Evolutionary conservation across 2,888 invertebrate genomes (phyloP), one percentile per base, ranked within the genome.

Genomic region (Rhimphoctona megacephalus): DNA sequence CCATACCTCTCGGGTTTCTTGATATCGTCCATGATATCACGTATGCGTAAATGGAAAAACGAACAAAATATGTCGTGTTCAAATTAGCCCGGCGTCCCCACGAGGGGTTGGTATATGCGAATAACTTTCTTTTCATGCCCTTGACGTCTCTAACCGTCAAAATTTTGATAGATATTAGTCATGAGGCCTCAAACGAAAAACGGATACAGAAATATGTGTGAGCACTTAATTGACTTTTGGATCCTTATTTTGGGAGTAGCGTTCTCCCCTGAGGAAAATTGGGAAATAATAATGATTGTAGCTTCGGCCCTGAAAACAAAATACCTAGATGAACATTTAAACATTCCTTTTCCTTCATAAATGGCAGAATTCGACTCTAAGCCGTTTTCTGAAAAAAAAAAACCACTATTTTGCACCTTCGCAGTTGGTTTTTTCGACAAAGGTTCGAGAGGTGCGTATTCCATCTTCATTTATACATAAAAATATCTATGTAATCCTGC

Each of bases 11-110:
- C 69, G 17, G 66, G 61, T 81, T 64, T 70, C 64, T 72, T 74
- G 39, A 39, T 52, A 52, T 46, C 70, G 52, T 43, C 14, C 78
- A 81, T 54, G 76, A 57, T 80, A 84, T 67, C 73, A 67, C 61
- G 54, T 72, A 25, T 64, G 72, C 39, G 36, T 52, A 39, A 22
- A 11, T 17, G 76, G 30, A n/a, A 17, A 19, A 30, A 19, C 19
- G 61, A 46, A 61, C 9, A 64, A 64, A 76, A 54, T 36, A 73
- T 36, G 39, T 52, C 54, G 36, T 57, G n/a, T 19, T 17, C 14
- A 52, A 67, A 67, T 67, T 30, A 19, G 61, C 17, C 25, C 17
- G 5, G 61, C 30, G 30, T 61, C 30, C 9, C 17, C 25, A 7
- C 17, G 1, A 30, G 61, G 61, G 57, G 14, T 57, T 57, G 57